Conservation (phyloP, 2,888 invertebrate species). For the Philhelius pedissequus region DNA sequence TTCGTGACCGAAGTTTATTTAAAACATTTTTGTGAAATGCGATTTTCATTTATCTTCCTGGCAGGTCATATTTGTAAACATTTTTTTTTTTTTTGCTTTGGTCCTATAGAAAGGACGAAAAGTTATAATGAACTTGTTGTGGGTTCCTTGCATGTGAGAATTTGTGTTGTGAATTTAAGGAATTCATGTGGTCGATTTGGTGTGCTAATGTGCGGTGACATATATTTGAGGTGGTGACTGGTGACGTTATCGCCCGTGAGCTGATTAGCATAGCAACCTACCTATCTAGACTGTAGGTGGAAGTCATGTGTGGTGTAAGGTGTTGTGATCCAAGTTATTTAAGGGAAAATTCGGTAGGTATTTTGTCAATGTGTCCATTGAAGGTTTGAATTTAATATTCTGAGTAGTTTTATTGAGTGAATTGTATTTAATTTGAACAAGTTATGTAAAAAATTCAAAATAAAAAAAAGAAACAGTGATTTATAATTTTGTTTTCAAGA, state of each 20-base stretch:
- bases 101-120: neutral
- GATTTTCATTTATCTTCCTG: conserved; percentile 53
- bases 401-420: neutral
- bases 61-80: conserved; percentile 37
- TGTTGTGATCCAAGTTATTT: neutral
- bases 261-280: neutral
- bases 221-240: neutral
- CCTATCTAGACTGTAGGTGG: neutral
- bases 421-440: no score
- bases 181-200: conserved; percentile 31
- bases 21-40: conserved; percentile 20
- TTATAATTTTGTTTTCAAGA: no score
- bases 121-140: conserved; percentile 4
- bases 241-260: neutral
- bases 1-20: conserved; percentile 45
- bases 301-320: neutral
- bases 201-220: conserved; percentile 36
- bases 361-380: neutral
- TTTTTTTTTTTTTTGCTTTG: neutral
- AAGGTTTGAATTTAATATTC: no score
- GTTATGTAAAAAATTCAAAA: no score
- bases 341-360: neutral
- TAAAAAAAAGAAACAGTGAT: no score
- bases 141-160: neutral
- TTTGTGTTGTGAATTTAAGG: conserved; percentile 35